These are phyloP conservation scores for Scolanthus callimorphus DNA, from an alignment of 92 coral and sea anemone genomes.

Conservation along the genomic window DNA sequence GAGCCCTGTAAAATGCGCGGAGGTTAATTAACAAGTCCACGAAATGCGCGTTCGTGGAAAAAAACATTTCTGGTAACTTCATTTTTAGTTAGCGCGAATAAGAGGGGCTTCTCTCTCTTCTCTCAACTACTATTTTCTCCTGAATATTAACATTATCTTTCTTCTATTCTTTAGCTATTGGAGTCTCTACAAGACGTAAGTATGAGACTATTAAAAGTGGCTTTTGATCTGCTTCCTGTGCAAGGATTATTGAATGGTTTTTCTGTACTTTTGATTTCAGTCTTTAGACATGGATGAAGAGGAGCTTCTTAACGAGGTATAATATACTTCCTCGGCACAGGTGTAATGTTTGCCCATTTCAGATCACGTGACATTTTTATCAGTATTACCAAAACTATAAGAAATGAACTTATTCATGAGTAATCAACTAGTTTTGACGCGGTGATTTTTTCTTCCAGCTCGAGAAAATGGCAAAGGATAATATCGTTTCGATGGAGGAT, in stretches of 20 bases:
- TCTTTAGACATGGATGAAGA: constrained; percentile 80
- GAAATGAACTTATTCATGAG: no score
- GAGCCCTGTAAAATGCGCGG: no score
- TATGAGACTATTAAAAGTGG: neutral
- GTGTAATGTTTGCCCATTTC: neutral
- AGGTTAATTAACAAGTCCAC: no score
- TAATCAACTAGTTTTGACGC: no score
- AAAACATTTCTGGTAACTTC: no score
- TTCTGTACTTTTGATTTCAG: constrained; percentile 24
- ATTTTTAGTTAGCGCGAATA: no score
- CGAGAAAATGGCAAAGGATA: constrained; percentile 37
- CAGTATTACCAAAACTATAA: neutral
- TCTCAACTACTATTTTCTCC: no score
- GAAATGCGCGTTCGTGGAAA: no score
- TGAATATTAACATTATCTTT: neutral
- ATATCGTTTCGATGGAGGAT: constrained; percentile 34
- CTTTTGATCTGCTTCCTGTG: no score
- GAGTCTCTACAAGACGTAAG: constrained; percentile 82
- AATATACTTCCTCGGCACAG: neutral
- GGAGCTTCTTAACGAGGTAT: constrained; percentile 59
- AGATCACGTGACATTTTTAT: neutral
- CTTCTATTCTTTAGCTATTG: constrained; percentile 44
- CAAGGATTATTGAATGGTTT: no score
- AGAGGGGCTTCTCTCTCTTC: no score
- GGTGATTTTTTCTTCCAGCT: constrained; percentile 36